phyloP scores from a whole-genome alignment of 2,888 invertebrate species.

The Cataglyphis altisquamis region DNA sequence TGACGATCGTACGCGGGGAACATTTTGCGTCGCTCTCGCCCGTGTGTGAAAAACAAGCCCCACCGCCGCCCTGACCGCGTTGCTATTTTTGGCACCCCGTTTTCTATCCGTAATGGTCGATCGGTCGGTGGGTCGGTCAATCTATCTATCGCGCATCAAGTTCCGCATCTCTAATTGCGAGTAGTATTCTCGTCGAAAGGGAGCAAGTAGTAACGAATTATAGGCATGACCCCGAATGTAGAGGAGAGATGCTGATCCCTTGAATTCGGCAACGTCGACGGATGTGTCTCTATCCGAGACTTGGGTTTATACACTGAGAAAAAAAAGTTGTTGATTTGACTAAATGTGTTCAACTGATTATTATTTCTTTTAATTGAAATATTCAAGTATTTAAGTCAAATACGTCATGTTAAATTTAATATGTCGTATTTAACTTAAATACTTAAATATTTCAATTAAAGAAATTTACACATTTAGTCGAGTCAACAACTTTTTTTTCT shows the following conservation, averaged over 20 bases:
- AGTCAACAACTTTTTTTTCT: too few relatives aligned
- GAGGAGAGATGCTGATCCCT: not conserved
- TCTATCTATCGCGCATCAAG: constrained; percentile 23
- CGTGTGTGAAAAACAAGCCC: constrained; percentile 60
- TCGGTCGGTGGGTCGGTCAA: constrained; percentile 9
- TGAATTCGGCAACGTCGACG: not conserved
- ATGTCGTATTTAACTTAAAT: too few relatives aligned
- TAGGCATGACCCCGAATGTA: not conserved
- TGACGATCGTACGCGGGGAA: constrained; percentile 60
- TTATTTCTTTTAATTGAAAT: too few relatives aligned
- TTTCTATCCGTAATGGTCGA: constrained; percentile 14
- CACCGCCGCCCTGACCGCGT: constrained; percentile 54
- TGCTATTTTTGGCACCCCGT: constrained; percentile 63
- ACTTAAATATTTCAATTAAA: too few relatives aligned
- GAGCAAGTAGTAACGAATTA: constrained; percentile 42
- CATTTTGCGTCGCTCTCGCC: constrained; percentile 61
- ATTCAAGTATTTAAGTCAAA: too few relatives aligned
- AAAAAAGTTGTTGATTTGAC: too few relatives aligned
- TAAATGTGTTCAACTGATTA: too few relatives aligned
- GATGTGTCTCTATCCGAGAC: not conserved
- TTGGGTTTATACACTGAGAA: not conserved
- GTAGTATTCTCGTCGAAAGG: constrained; percentile 21
- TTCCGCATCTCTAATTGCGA: constrained; percentile 54
- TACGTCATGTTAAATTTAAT: too few relatives aligned
- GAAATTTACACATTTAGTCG: too few relatives aligned